Conservation (phyloP, 2,113 vertebrate genomes). For the Phylloscopus trochilus region DNA sequence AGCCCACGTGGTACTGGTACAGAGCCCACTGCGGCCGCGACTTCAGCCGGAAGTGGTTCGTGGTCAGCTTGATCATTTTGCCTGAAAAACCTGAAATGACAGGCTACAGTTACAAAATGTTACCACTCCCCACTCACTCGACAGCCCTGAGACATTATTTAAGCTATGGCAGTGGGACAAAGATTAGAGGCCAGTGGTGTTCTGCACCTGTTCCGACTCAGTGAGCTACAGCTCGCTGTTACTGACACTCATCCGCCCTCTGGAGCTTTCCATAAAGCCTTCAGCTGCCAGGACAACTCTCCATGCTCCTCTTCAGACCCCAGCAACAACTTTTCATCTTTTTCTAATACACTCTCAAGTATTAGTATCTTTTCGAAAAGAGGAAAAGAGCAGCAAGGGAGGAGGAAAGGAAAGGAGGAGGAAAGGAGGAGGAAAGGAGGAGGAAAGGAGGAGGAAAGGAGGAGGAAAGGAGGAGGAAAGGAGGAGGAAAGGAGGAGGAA, state of each 20-base stretch:
- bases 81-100: constrained; percentile 79
- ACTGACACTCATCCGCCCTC: fast-evolving
- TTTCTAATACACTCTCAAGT: neutral
- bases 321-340: neutral
- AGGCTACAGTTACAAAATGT: no score
- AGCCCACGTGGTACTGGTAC: constrained; percentile 91
- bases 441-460: neutral
- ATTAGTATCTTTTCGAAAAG: neutral
- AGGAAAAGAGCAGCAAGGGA: neutral
- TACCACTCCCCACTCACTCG: neutral
- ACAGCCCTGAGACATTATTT: neutral
- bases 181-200: neutral
- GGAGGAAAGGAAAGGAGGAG: neutral
- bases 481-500: no score
- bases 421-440: no score
- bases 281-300: neutral
- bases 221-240: fast-evolving
- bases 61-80: constrained; percentile 68
- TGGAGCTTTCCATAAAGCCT: neutral
- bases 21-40: constrained; percentile 91
- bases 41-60: constrained; percentile 85
- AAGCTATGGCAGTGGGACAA: neutral
- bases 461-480: neutral
- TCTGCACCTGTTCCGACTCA: neutral
- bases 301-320: neutral